These are phyloP conservation scores for Tholera decimalis DNA, from an alignment of 2,888 invertebrate genomes.

Conservation along the genomic window DNA sequence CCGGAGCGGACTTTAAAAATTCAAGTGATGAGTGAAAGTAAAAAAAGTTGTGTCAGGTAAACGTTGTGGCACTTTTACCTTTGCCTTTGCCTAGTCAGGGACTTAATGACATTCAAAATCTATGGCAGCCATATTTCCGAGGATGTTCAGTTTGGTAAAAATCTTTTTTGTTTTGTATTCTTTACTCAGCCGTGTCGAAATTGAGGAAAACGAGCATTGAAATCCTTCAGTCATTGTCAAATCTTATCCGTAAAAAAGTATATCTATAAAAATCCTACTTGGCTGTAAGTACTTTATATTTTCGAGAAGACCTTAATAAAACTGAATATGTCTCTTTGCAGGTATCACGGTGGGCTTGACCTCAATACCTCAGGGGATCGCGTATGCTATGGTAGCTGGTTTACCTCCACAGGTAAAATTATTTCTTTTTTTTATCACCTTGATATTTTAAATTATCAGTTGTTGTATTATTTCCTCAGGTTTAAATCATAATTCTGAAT, in stretches of 20 bases:
- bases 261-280: background rate
- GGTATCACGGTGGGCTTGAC: constrained; percentile 95
- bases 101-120: too few relatives aligned
- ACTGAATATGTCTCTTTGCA: constrained; percentile 58
- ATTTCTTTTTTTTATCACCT: constrained; percentile 79
- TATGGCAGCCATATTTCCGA: too few relatives aligned
- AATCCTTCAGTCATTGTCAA: background rate
- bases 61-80: too few relatives aligned
- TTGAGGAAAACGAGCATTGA: background rate
- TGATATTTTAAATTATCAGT: background rate
- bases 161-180: background rate
- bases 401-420: constrained; percentile 92
- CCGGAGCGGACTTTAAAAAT: too few relatives aligned
- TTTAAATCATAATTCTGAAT: background rate
- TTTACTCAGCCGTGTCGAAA: background rate
- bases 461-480: too few relatives aligned
- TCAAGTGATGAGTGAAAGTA: too few relatives aligned
- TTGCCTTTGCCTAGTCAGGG: too few relatives aligned
- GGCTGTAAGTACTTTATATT: background rate
- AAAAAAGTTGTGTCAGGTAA: too few relatives aligned
- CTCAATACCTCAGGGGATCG: constrained; percentile 96
- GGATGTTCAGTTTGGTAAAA: too few relatives aligned
- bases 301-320: background rate
- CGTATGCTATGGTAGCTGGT: constrained; percentile 95
- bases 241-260: background rate